Evolutionary conservation across 1,140 invertebrate species (phyloP).

Genomic region (Zeugodacus cucurbitae): DNA sequence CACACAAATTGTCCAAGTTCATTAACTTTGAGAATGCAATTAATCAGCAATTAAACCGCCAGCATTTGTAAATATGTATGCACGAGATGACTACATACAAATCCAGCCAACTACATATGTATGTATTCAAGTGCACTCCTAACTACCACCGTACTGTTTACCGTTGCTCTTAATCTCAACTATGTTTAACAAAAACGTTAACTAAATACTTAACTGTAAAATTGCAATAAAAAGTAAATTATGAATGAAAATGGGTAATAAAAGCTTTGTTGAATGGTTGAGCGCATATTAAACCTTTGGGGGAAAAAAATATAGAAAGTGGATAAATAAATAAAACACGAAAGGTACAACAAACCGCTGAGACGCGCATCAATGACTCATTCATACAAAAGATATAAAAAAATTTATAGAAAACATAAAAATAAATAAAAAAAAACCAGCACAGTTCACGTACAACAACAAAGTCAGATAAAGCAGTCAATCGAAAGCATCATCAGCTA

Average conservation of each 20-base stretch:
- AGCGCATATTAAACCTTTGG: neutral
- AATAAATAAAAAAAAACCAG: neutral
- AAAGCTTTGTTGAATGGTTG: neutral
- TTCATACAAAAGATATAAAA: no score
- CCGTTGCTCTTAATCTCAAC: neutral
- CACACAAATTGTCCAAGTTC: neutral
- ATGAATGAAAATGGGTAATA: neutral
- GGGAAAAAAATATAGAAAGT: neutral
- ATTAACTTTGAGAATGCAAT: neutral
- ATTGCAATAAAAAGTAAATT: neutral
- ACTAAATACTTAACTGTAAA: neutral
- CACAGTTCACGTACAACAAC: neutral
- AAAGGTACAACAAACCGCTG: neutral
- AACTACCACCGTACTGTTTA: no score
- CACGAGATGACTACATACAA: neutral
- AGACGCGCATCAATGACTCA: neutral
- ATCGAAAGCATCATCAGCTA: neutral
- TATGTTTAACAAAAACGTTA: constrained; percentile 23
- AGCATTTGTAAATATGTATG: neutral
- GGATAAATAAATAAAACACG: neutral
- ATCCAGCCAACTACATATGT: no score
- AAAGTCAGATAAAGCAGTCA: constrained; percentile 12
- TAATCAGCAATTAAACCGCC: neutral
- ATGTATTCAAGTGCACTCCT: no score
- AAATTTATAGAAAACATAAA: no score